Evolutionary conservation across 2,113 vertebrate genomes (phyloP).

Genomic region (Rutilus rutilus): DNA sequence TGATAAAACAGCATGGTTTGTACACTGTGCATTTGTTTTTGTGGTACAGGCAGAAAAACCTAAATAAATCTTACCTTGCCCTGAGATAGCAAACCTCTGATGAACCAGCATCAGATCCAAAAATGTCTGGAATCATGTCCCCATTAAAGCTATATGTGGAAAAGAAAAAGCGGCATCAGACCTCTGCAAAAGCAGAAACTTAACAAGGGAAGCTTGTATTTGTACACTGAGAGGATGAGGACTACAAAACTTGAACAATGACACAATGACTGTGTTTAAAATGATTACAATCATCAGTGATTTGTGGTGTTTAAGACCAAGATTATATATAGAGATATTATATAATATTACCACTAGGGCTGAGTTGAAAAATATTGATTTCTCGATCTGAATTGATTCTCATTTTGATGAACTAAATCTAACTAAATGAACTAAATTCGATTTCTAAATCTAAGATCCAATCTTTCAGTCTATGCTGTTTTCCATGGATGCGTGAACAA

Average conservation of each 20-base stretch:
- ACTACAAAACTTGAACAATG: not conserved
- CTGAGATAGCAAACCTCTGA: slow-evolving; percentile 81
- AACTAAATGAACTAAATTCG: no score
- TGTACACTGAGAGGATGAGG: not conserved
- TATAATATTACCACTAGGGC: not conserved
- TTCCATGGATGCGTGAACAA: no score
- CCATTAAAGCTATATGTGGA: slow-evolving; percentile 75
- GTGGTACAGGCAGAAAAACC: no score
- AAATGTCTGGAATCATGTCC: slow-evolving; percentile 94
- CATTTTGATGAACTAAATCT: no score
- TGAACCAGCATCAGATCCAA: slow-evolving; percentile 76
- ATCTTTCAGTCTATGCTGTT: no score
- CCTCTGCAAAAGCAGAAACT: not conserved
- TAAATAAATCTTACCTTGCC: slow-evolving; percentile 72
- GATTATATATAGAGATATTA: not conserved
- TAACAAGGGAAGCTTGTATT: not conserved
- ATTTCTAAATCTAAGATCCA: no score
- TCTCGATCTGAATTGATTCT: no score
- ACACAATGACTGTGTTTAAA: not conserved
- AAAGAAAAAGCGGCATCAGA: not conserved
- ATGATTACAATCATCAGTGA: not conserved
- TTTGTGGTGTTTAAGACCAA: not conserved
- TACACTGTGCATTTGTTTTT: not conserved
- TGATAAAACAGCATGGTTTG: not conserved
- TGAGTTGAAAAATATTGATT: no score